phyloP scores from a whole-genome alignment of 2,113 vertebrate genomes.

The Neomonachus schauinslandi region DNA sequence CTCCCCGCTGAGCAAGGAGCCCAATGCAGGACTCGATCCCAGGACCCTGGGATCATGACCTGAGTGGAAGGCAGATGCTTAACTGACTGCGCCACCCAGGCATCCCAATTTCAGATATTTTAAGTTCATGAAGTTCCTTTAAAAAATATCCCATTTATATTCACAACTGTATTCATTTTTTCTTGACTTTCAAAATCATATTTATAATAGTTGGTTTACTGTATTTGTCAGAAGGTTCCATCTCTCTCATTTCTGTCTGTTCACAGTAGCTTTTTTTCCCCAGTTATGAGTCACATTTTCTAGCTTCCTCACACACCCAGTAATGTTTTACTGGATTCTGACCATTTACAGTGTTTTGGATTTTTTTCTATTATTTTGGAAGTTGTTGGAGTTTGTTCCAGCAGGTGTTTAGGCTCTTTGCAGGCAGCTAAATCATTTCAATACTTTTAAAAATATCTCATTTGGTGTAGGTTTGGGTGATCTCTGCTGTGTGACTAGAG shows the following conservation, averaged over 20 bases:
- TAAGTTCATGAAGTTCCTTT: not conserved
- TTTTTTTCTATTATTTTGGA: not conserved
- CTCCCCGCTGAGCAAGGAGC: too few species aligned
- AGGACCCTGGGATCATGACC: too few species aligned
- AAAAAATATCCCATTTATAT: not conserved
- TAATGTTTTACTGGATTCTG: not conserved
- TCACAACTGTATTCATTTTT: not conserved
- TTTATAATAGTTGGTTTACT: not conserved
- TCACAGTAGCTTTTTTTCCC: not conserved
- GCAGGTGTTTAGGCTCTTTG: not conserved
- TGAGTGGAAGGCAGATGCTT: too few species aligned
- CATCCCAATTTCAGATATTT: not conserved
- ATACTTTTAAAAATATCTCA: not conserved
- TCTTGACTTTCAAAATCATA: not conserved
- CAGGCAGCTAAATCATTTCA: not conserved
- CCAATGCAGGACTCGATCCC: too few species aligned
- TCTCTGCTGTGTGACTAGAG: not conserved
- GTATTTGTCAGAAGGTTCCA: not conserved
- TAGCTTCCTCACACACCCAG: not conserved
- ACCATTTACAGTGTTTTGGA: not conserved
- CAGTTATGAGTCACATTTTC: not conserved
- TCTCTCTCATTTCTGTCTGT: not conserved
- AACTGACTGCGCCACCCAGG: too few species aligned
- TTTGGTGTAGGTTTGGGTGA: not conserved
- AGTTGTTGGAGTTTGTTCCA: not conserved